phyloP scores from a whole-genome alignment of 2,888 invertebrate genomes.

The Drosophila cracens region DNA sequence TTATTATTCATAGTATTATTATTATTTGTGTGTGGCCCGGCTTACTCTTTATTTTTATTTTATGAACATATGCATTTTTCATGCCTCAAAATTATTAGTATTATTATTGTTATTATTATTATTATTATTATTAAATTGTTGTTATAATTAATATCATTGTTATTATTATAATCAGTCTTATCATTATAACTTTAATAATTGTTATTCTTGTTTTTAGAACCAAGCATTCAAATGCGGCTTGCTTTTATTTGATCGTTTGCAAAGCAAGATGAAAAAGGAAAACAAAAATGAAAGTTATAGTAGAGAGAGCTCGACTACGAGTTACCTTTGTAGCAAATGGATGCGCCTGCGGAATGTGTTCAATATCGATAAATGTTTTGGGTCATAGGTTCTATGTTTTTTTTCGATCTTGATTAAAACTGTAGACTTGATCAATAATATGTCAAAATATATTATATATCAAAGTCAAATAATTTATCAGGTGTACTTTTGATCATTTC shows the following conservation, averaged over 20 bases:
- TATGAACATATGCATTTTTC: too few relatives aligned
- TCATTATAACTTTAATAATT: background rate
- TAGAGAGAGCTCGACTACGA: background rate
- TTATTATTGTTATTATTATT: too few relatives aligned
- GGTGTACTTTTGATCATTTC: background rate
- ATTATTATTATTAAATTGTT: background rate
- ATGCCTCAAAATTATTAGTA: background rate
- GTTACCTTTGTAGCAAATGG: background rate
- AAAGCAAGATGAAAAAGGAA: constrained; percentile 2
- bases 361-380: background rate
- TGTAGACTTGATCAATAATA: background rate
- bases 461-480: background rate
- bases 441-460: background rate
- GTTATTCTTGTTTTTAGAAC: background rate
- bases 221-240: constrained; percentile 27
- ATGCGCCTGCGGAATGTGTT: background rate
- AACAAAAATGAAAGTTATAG: background rate
- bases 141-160: too few relatives aligned
- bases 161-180: background rate
- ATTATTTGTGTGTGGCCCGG: constrained; percentile 2
- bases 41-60: too few relatives aligned
- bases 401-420: background rate
- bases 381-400: background rate
- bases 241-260: constrained; percentile 39
- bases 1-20: background rate